Evolutionary conservation across 2,797 vertebrate genomes (phyloP), one percentile per base, ranked within the genome.

Genomic region (Cryptoprocta ferox): DNA sequence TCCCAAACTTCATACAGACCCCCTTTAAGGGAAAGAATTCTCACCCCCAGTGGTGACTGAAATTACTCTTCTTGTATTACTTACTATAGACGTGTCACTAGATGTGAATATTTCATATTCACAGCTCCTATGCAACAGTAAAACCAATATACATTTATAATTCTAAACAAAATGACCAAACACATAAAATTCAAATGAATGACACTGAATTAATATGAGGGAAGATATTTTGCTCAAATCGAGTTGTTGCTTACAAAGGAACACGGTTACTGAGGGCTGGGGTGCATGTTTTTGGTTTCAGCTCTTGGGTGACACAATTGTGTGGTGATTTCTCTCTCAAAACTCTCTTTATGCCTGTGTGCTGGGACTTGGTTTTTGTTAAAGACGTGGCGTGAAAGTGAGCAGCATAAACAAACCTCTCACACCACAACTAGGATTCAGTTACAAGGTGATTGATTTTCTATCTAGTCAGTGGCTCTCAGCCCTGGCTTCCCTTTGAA

Each of bases 191-290:
- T 83, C 42, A 93, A 91, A 65, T 65, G 35, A 86, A 73, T 21
- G 73, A 30, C n/a, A 82, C 30, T 35, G 19, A 89, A 71, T 93
- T 45, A 70, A 76, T 76, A 15, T 37, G 73, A 94, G 48, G 75
- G n/a, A 63, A 91, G 79, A 65, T 30, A 32, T 95, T 95, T 93
- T 95, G n/a, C 45, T 96, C 61, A 90, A 94, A 92, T 66, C 35
- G 95, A 78, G 53, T 94, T 92, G 30, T 48, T 50, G 21, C 68
- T 94, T 94, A 19, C 10, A 73, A 80, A 83, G 59, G 50, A 71
- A 6, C 48, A 6, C 48, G 26, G 45, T 66, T 66, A 37, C n/a
- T 86, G 7, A 87, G 13, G 18, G 11, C 71, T 66, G 35, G 13
- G 48, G 35, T 71, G 61, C n/a, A 16, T 81, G 39, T 48, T 95